Base-by-base conservation (phyloP, 1,140 invertebrate species). In the Helicoverpa armigera region DNA sequence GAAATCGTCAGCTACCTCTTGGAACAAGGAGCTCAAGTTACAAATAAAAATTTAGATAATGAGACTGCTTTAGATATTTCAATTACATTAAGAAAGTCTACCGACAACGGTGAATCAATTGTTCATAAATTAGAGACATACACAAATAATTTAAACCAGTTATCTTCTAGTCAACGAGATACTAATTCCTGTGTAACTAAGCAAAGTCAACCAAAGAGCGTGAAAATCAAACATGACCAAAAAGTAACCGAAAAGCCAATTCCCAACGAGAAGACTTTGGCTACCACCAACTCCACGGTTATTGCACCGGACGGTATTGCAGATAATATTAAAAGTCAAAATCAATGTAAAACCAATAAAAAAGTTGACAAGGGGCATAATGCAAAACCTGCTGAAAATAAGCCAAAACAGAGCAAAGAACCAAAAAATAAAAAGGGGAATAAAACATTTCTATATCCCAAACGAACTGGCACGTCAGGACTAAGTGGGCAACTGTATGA, bases 401-500 rank as follows among this genome's bases (percentile, higher is more conserved):
- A 13, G 16, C 10, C 16, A 4, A 50, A 69, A 50, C 43, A 3
- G 16, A 65, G 31, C 1, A 43, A 65, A 14, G 29, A 65, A 13
- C 10, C 50, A 43, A 50, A 69, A 12, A 69, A 50, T 70, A 53
- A 14, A 60, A 43, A 18, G 16, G 31, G 60, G 54, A 29, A 48
- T 51, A 53, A 73, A 14, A n/a, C 3, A 23, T 82, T 50, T 73
- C 18, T 16, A 3, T 79, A 56, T 35, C 14, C 14, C 9, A 80
- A 80, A 80, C 51, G 78, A 80, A n/a, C 31, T 3, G 72, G 73
- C 14, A 83, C 77, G 0, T 70, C 77, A 2, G 82, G 77, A n/a
- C 73, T 80, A 13, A 70, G 77, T 56, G 82, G 82, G 14, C 82
- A 83, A 16, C 53, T 83, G 9, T 83, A 83, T 48, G 82, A 83